These are phyloP conservation scores for Ciconia boyciana DNA, from an alignment of 2,113 vertebrate species.

Conservation along the genomic window DNA sequence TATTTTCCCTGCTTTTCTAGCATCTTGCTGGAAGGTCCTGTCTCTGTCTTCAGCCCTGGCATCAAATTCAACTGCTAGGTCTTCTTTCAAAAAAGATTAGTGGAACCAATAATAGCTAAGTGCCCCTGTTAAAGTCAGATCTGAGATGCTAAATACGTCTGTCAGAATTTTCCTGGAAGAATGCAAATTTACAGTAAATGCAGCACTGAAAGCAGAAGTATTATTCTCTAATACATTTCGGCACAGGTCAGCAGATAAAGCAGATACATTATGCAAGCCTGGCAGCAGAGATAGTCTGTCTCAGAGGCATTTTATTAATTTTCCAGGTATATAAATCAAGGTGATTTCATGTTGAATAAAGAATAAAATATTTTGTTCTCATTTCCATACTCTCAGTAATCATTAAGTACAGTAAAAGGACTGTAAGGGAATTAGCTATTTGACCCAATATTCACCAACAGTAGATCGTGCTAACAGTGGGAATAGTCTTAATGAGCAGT, in stretches of 20 bases:
- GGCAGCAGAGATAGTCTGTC: background rate
- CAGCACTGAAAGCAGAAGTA: background rate
- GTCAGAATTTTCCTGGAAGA: conserved; percentile 15
- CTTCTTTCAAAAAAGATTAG: background rate
- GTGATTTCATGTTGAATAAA: conserved; percentile 25
- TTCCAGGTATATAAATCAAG: conserved; percentile 32
- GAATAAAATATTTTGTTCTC: background rate
- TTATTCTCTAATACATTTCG: background rate
- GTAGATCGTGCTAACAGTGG: background rate
- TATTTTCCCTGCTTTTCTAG: background rate
- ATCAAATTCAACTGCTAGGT: background rate
- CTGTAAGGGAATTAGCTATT: conserved; percentile 2
- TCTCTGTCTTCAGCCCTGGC: background rate
- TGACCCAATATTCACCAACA: background rate
- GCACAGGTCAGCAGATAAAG: conserved; percentile 17
- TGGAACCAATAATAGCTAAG: background rate
- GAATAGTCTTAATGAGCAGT: background rate
- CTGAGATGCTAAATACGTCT: background rate
- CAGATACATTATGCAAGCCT: background rate
- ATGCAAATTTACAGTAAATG: conserved; percentile 20
- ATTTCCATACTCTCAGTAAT: background rate
- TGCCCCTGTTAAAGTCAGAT: background rate
- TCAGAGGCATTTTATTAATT: conserved; percentile 34
- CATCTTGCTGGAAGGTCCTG: background rate
- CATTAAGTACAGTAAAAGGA: background rate